Conservation (phyloP, 2,113 vertebrate genomes). For the Bombycilla garrulus region DNA sequence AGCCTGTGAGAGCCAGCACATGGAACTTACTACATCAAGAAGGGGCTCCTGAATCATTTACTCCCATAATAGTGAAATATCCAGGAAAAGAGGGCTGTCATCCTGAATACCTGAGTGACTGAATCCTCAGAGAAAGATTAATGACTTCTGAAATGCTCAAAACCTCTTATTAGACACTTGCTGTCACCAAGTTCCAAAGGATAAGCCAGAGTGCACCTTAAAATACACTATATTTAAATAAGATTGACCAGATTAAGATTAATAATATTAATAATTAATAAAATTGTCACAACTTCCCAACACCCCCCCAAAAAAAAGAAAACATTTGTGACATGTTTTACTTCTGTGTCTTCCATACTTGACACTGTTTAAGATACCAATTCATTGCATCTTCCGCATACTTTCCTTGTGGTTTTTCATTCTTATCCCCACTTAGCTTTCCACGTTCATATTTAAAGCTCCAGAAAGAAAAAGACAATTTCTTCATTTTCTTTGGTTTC, state of each 20-base stretch:
- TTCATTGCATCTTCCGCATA: background rate
- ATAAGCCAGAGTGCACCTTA: background rate
- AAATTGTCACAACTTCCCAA: background rate
- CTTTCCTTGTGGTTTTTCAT: background rate
- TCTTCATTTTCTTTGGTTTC: background rate
- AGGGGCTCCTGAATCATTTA: background rate
- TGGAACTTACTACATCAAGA: background rate
- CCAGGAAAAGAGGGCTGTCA: background rate
- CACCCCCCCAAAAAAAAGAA: too few relatives aligned
- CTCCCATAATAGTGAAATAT: background rate
- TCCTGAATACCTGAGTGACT: background rate
- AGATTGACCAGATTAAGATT: background rate
- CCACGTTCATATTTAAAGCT: background rate
- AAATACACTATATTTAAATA: background rate
- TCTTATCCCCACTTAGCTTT: background rate
- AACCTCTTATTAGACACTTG: background rate
- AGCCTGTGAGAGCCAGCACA: background rate
- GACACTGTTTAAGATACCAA: background rate
- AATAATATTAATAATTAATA: too few relatives aligned
- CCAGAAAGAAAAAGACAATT: background rate
- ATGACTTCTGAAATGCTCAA: background rate
- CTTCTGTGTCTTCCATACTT: background rate
- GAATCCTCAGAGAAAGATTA: background rate
- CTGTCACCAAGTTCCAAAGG: background rate
- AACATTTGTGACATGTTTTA: background rate